Evolutionary conservation across 2,113 vertebrate species (phyloP).

Genomic region (Apaloderma vittatum): DNA sequence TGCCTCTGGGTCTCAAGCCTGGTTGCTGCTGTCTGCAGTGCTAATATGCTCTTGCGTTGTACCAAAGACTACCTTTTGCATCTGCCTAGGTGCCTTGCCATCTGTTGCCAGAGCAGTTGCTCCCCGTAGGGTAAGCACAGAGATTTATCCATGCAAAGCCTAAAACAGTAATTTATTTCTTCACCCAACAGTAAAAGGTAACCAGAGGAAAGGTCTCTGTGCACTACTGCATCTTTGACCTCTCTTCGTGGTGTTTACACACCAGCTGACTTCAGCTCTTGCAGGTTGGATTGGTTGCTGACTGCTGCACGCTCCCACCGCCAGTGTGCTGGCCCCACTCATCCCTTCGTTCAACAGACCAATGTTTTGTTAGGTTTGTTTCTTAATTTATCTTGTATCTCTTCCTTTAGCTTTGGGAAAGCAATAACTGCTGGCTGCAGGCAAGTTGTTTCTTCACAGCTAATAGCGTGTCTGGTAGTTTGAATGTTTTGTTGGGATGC

Average conservation of each 20-base stretch:
- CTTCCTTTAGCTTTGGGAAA: conserved; percentile 1
- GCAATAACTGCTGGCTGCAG: neutral
- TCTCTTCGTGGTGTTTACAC: neutral
- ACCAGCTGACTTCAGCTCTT: neutral
- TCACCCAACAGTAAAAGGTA: neutral
- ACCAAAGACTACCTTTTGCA: neutral
- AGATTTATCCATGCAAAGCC: neutral
- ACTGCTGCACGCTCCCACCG: neutral
- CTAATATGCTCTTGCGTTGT: neutral
- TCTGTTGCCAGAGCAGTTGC: neutral
- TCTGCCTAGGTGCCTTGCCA: neutral
- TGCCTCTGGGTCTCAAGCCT: neutral
- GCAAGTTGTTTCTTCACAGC: neutral
- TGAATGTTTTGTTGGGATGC: conserved; percentile 14
- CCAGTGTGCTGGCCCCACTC: neutral
- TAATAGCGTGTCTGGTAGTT: neutral
- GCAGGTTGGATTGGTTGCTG: neutral
- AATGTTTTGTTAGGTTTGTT: neutral
- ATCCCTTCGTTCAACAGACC: neutral
- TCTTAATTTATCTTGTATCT: neutral
- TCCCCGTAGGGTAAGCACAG: neutral
- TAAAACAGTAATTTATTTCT: neutral
- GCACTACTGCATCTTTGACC: neutral
- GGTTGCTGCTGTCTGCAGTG: neutral
- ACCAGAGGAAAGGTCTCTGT: neutral